phyloP scores from a whole-genome alignment of 2,888 invertebrate genomes.

The Cremastinae sp. region DNA sequence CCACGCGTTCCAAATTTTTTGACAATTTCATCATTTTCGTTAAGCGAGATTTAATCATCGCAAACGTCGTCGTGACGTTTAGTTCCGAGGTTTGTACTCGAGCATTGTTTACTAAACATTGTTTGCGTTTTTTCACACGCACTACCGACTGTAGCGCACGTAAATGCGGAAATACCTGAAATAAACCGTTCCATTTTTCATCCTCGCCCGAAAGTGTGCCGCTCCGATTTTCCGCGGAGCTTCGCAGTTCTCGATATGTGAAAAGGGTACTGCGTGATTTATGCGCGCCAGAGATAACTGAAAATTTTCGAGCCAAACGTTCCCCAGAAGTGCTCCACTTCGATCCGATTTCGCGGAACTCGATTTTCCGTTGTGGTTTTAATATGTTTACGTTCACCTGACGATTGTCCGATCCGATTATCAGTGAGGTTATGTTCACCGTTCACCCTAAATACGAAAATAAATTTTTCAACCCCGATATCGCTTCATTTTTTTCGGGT shows the following conservation, averaged over 20 bases:
- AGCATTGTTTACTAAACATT: slow-evolving; percentile 1
- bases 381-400: no score
- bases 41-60: no score
- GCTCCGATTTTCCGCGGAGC: slow-evolving; percentile 10
- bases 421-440: no score
- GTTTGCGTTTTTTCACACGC: not conserved
- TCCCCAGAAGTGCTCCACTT: not conserved
- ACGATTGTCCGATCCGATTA: no score
- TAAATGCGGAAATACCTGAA: slow-evolving; percentile 38
- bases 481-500: no score
- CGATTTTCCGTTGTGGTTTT: no score
- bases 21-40: slow-evolving; percentile 6
- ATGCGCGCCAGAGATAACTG: slow-evolving; percentile 1
- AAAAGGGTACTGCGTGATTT: slow-evolving; percentile 20
- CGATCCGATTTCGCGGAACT: no score
- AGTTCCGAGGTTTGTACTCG: not conserved
- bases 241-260: slow-evolving; percentile 17
- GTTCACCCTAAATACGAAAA: no score
- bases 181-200: slow-evolving; percentile 44
- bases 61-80: no score
- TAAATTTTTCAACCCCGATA: no score
- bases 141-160: not conserved
- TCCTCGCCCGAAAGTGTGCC: slow-evolving; percentile 42
- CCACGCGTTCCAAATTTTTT: not conserved
- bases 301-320: not conserved